Conservation (phyloP, 2,888 invertebrate species). For the Podabrus alpinus region DNA sequence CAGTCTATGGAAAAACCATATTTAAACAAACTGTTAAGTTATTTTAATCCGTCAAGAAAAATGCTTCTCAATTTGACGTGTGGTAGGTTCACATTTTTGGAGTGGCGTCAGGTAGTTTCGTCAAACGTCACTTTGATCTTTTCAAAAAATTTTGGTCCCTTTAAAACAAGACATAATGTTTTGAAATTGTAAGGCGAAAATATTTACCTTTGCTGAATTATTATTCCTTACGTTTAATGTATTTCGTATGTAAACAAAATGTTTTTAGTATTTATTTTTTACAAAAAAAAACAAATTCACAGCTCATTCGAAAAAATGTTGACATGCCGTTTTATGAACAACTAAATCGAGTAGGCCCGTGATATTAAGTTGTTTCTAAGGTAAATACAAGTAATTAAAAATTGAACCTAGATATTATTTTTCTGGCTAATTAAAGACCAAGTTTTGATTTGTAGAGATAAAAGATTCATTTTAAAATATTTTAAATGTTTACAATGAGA, state of each 20-base stretch:
- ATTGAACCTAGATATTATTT: neutral
- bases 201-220: neutral
- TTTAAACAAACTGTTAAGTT: neutral
- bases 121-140: neutral
- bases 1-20: neutral
- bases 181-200: neutral
- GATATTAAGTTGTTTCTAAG: neutral
- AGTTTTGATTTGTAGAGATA: neutral
- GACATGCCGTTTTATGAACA: neutral
- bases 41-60: neutral
- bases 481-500: constrained; percentile 1
- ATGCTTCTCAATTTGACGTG: neutral
- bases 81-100: neutral
- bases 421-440: neutral
- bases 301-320: neutral
- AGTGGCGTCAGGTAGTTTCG: neutral
- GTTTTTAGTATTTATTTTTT: neutral
- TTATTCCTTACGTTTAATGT: neutral
- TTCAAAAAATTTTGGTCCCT: neutral
- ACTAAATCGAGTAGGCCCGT: neutral
- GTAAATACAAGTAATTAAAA: neutral
- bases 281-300: neutral
- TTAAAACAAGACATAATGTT: neutral
- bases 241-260: neutral
- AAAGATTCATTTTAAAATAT: neutral